These are phyloP conservation scores for Carposina sasakii DNA, from an alignment of 1,140 invertebrate genomes.

Conservation along the genomic window DNA sequence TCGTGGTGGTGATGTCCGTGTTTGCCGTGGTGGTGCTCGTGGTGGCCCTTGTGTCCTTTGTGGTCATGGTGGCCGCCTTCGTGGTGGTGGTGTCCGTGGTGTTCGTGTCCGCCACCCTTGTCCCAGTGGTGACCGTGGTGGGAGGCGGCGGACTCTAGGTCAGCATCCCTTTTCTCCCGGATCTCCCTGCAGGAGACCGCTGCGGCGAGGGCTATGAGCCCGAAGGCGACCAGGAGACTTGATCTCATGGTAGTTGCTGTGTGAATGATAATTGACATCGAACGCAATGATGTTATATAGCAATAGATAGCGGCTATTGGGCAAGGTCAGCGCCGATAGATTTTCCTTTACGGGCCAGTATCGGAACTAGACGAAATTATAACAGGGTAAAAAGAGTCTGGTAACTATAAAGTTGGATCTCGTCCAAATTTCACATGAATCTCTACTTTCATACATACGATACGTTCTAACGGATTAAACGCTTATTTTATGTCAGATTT, in stretches of 20 bases:
- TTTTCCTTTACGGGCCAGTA: too few species aligned
- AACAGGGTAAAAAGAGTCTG: too few species aligned
- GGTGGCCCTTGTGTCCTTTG: slow-evolving; percentile 75
- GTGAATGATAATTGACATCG: slow-evolving; percentile 53
- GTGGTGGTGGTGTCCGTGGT: slow-evolving; percentile 73
- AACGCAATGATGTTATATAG: slow-evolving; percentile 56
- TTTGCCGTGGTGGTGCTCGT: slow-evolving; percentile 74
- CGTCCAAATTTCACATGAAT: too few species aligned
- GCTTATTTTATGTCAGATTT: too few species aligned
- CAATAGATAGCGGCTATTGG: slow-evolving; percentile 36
- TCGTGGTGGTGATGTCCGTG: slow-evolving; percentile 82
- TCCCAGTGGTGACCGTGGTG: slow-evolving; percentile 53
- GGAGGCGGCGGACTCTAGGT: slow-evolving; percentile 72
- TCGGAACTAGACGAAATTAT: too few species aligned
- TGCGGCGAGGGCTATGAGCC: slow-evolving; percentile 48
- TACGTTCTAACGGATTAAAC: too few species aligned
- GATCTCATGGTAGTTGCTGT: slow-evolving; percentile 49
- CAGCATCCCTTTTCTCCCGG: slow-evolving; percentile 60
- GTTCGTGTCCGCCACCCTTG: slow-evolving; percentile 69
- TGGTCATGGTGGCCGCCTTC: slow-evolving; percentile 73
- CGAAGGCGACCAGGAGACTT: slow-evolving; percentile 44
- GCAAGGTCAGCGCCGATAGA: slow-evolving; percentile 38
- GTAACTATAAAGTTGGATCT: too few species aligned
- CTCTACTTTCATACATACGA: too few species aligned
- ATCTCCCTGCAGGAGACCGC: slow-evolving; percentile 40